These are phyloP conservation scores for Chrysogorgia sp. DNA, from an alignment of 92 coral and sea anemone genomes.

Conservation along the genomic window DNA sequence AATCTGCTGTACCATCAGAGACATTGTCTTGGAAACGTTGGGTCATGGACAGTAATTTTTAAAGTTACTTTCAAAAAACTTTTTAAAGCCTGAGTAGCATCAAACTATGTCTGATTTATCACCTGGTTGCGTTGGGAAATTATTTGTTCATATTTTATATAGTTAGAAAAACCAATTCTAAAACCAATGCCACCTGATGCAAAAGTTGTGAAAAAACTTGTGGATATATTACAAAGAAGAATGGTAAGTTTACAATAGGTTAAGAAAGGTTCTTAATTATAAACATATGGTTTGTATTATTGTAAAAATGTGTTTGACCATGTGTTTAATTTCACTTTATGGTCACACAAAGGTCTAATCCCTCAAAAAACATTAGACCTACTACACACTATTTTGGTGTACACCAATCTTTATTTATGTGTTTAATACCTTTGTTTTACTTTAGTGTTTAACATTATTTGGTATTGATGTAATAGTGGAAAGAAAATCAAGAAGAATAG, in stretches of 20 bases:
- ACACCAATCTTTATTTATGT: neutral
- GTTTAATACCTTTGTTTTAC: neutral
- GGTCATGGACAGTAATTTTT: no score
- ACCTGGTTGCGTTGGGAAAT: neutral
- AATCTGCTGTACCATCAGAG: no score
- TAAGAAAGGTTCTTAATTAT: neutral
- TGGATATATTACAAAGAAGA: constrained; percentile 72
- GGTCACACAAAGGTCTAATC: neutral
- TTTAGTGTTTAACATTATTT: constrained; percentile 84
- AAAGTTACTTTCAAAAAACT: no score
- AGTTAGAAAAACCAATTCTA: constrained; percentile 77
- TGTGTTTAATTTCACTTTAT: no score
- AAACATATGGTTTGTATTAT: neutral
- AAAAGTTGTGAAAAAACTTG: constrained; percentile 71
- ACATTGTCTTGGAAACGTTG: no score
- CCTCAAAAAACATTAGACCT: neutral
- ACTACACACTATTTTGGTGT: neutral
- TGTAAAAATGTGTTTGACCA: neutral
- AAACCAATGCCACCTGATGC: constrained; percentile 71
- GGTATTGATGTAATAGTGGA: constrained; percentile 96
- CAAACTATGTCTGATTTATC: neutral
- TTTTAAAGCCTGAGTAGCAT: no score
- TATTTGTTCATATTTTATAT: constrained; percentile 3
- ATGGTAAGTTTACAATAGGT: constrained; percentile 76
- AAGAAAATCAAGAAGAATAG: constrained; percentile 87